phyloP scores from a whole-genome alignment of 2,888 invertebrate genomes.

The Orchesella flavescens region DNA sequence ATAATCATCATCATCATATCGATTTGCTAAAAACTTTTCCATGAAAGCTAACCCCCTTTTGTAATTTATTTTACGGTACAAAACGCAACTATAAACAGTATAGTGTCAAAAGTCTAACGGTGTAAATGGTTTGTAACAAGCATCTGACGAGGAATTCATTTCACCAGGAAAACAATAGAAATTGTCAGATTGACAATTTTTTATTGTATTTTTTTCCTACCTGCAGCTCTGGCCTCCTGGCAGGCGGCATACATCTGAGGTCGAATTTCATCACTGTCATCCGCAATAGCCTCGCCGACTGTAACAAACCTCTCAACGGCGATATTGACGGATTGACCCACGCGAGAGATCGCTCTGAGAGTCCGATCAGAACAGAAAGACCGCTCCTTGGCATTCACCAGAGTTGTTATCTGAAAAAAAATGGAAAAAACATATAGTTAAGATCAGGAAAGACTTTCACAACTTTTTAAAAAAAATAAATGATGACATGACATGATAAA shows the following conservation, averaged over 20 bases:
- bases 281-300: constrained; percentile 98
- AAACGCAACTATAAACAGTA: no score
- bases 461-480: no score
- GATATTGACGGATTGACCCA: constrained; percentile 96
- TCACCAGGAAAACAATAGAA: neutral
- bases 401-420: constrained; percentile 85
- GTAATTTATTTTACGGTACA: no score
- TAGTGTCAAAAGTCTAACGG: no score
- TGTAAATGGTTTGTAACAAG: no score
- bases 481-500: no score
- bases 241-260: constrained; percentile 99
- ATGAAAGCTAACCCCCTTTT: no score
- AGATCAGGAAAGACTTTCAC: neutral
- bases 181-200: neutral
- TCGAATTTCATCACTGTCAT: constrained; percentile 97
- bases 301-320: constrained; percentile 98
- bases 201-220: constrained; percentile 77
- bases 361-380: constrained; percentile 77
- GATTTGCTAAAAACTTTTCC: no score
- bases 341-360: constrained; percentile 85
- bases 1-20: no score
- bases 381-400: constrained; percentile 86
- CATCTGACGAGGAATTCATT: no score
- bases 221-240: constrained; percentile 95
- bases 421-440: constrained; percentile 15